Evolutionary conservation across 2,113 vertebrate genomes (phyloP).

Genomic region (Vicugna pacos): DNA sequence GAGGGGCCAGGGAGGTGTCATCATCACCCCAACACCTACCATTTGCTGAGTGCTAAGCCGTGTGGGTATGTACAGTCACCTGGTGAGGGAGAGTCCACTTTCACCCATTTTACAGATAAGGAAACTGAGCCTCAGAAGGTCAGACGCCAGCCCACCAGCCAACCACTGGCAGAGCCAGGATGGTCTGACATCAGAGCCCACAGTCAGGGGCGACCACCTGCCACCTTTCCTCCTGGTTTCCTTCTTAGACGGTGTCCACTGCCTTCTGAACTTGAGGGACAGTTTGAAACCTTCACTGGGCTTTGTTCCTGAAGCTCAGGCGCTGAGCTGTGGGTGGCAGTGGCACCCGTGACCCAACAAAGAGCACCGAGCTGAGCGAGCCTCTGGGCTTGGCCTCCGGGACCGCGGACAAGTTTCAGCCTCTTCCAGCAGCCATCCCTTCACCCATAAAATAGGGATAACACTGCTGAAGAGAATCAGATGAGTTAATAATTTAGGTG

Average conservation of each 20-base stretch:
- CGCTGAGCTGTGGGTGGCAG: rapidly evolving
- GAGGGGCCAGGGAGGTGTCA: rapidly evolving
- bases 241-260: background rate
- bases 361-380: rapidly evolving
- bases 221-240: background rate
- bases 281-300: background rate
- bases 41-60: background rate
- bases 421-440: background rate
- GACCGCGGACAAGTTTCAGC: rapidly evolving
- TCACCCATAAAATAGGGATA: background rate
- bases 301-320: background rate
- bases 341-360: background rate
- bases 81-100: background rate
- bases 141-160: background rate
- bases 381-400: background rate
- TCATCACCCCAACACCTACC: background rate
- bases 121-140: background rate
- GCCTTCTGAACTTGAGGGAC: too few species aligned
- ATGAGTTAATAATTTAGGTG: background rate
- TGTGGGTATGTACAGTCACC: rapidly evolving
- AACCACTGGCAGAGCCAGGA: too few species aligned
- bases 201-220: rapidly evolving
- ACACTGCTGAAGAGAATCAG: background rate
- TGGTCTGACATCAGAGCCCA: too few species aligned
- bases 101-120: background rate